Evolutionary conservation across 2,113 vertebrate species (phyloP), one percentile per base, ranked within the genome.

Genomic region (Ictalurus furcatus): DNA sequence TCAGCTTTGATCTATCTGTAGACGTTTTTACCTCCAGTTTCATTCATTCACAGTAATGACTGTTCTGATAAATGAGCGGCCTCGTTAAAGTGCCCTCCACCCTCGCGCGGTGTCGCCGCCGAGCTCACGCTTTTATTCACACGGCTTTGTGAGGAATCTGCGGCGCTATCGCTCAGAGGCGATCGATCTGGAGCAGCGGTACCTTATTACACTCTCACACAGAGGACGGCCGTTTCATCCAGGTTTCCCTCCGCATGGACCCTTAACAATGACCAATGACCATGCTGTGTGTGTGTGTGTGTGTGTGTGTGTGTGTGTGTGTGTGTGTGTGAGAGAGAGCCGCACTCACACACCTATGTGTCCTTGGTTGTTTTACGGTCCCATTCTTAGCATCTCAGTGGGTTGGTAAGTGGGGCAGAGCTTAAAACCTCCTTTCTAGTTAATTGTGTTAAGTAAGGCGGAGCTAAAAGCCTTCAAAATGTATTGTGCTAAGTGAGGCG

Each of bases 11-110:
- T 76, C 23, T 28, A 67, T 56, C 37, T 73, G 7, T 81, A 58
- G 86, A 73, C 19, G 6, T 82, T 86, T 85, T 28, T 69, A 65
- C 78, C 80, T 44, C 23, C 48, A 34, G n/a, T 48, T 30, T 89
- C 78, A 90, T 92, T 81, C 87, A 84, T 90, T 90, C 89, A 59
- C 37, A 8, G n/a, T 90, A 90, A 92, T 90, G 88, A 88, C 89
- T 88, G 61, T 44, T 67, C 82, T 85, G 89, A 91, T 92, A 89
- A 90, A 92, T 89, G 88, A 56, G 44, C 84, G 79, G 87, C 52
- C 73, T 89, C 90, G 86, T 48, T 52, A 84, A 86, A 87, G 89
- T 88, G 73, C 21, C 80, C 85, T 56, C 71, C 28, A 65, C 73
- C 71, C 67, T 58, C 21, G 84, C 65, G 88, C 21, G 23, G 58